Conservation (phyloP, 1,140 invertebrate species). For the Venturia canescens region DNA sequence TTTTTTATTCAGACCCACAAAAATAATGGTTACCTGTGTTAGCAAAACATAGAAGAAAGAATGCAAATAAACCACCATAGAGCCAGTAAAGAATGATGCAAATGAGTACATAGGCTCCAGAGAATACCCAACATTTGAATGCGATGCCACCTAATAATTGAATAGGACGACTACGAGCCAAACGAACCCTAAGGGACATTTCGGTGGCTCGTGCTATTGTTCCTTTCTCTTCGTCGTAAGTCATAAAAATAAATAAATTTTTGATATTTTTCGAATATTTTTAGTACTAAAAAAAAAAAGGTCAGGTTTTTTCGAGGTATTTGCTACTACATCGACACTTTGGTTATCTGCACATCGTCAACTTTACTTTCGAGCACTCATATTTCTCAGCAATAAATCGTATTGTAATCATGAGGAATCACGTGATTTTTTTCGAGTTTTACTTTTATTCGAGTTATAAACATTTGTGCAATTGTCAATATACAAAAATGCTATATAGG, state of each 20-base stretch:
- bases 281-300: not conserved
- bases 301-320: not conserved
- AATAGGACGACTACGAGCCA: constrained; percentile 63
- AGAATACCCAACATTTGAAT: constrained; percentile 78
- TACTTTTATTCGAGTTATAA: not conserved
- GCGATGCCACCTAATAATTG: constrained; percentile 67
- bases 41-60: constrained; percentile 83
- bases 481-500: no score
- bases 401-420: not conserved
- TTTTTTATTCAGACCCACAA: not conserved
- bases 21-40: constrained; percentile 78
- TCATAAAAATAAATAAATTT: constrained; percentile 23
- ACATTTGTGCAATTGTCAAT: no score
- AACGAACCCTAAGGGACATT: constrained; percentile 68
- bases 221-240: constrained; percentile 23
- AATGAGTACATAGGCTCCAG: constrained; percentile 79
- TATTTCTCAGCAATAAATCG: not conserved
- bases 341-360: constrained; percentile 34
- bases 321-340: constrained; percentile 24
- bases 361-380: not conserved
- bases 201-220: constrained; percentile 9
- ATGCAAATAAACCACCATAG: constrained; percentile 85
- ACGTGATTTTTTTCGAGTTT: not conserved
- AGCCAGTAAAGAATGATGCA: constrained; percentile 89
- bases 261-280: not conserved